Base-by-base conservation (phyloP, 2,113 vertebrate genomes). In the Cinclus cinclus region DNA sequence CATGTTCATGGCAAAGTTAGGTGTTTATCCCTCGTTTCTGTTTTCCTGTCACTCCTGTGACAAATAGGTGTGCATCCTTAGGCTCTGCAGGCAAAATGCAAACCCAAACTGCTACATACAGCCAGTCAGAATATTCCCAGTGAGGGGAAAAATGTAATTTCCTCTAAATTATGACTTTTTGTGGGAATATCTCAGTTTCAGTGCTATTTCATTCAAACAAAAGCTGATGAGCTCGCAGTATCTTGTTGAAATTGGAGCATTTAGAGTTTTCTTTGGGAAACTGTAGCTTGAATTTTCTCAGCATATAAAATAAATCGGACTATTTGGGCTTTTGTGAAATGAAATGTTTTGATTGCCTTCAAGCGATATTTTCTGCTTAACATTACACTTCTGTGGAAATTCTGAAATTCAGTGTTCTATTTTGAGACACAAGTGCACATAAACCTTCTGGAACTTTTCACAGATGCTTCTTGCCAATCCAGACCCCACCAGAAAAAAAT, bases 271-370 rank as follows among this genome's bases (percentile, higher is more conserved):
- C 71, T 69, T 83, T 59, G 33, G 65, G 52, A 89, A 92, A 60
- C 20, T 18, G 33, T 46, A 74, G 64, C 41, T 82, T 67, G 27
- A 60, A 37, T 79, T 82, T 64, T 78, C 28, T 85, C 70, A 47
- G 47, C 49, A 65, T n/a, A 44, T 30, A 52, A 82, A 82, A 87
- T 30, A 70, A 95, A 68, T 49, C 11, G 11, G 56, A 65, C 23
- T 70, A 53, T 76, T 90, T 85, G 46, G 71, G 42, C 82, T 79
- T 76, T 23, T 65, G 84, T 83, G 10, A 63, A 93, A 88, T 78
- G 50, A 90, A 70, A 62, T 80, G 71, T 83, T 94, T 83, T 94
- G 50, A 83, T 90, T 93, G 56, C 75, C 50, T 85, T 76, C 33
- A 37, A 58, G 92, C 78, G 49, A 13, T 90, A 39, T 88, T 73